These are phyloP conservation scores for Thamnaconus septentrionalis DNA, from an alignment of 2,113 vertebrate species.

Conservation along the genomic window DNA sequence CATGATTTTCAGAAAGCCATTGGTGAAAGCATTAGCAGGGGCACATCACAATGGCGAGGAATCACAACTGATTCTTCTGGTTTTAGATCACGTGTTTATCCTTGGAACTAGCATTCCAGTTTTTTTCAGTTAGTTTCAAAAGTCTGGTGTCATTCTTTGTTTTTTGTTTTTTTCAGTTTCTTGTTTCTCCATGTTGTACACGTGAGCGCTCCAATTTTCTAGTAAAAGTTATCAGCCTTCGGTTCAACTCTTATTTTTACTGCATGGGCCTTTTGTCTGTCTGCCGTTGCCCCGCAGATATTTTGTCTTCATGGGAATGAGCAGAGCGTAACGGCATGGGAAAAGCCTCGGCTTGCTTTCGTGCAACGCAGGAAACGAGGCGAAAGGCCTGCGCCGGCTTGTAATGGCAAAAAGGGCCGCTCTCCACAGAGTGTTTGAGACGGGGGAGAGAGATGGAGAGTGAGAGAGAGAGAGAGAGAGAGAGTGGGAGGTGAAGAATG, in stretches of 20 bases:
- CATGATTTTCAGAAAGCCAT: too few relatives aligned
- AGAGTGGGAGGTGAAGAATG: constrained; percentile 53
- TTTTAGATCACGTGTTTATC: too few relatives aligned
- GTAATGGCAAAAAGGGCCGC: constrained; percentile 52
- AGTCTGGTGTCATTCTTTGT: too few relatives aligned
- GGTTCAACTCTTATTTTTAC: constrained; percentile 29
- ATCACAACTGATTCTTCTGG: too few relatives aligned
- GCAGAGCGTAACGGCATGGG: constrained; percentile 34
- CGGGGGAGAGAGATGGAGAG: constrained; percentile 13
- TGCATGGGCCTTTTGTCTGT: constrained; percentile 31
- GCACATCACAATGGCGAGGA: too few relatives aligned
- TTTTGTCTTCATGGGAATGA: constrained; percentile 45
- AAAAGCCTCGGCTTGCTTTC: constrained; percentile 46
- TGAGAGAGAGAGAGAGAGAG: constrained; percentile 49
- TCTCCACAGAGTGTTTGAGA: constrained; percentile 13
- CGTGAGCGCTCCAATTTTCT: constrained; percentile 5
- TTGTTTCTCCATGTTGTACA: too few relatives aligned
- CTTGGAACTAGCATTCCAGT: too few relatives aligned
- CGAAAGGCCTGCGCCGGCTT: constrained; percentile 55
- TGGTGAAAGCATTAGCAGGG: too few relatives aligned
- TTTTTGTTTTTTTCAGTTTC: too few relatives aligned
- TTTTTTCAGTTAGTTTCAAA: too few relatives aligned
- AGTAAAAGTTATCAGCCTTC: constrained; percentile 32
- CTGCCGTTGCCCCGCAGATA: constrained; percentile 46
- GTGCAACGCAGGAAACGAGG: constrained; percentile 65